Evolutionary conservation across 2,888 invertebrate genomes (phyloP).

Genomic region (Electrophaes corylata): DNA sequence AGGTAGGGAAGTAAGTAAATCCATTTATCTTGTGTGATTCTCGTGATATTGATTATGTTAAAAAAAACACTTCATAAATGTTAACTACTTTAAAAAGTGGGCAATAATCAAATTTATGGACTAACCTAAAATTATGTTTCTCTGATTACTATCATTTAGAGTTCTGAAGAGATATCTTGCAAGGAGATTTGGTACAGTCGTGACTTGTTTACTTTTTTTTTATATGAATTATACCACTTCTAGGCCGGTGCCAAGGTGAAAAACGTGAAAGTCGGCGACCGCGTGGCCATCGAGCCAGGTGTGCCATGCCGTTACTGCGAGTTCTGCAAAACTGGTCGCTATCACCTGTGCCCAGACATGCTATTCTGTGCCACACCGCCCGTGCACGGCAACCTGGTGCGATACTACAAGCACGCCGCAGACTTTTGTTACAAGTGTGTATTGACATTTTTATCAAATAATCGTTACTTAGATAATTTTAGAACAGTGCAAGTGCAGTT

Average conservation of each 20-base stretch:
- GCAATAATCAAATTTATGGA: no score
- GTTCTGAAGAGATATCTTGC: no score
- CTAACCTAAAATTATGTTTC: no score
- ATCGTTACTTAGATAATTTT: no score
- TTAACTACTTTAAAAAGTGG: no score
- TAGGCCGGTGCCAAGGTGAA: conserved; percentile 85
- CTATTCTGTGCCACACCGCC: conserved; percentile 98
- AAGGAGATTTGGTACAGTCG: no score
- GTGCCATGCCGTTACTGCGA: conserved; percentile 93
- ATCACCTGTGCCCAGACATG: conserved; percentile 95
- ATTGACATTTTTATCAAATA: neutral
- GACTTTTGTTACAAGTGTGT: conserved; percentile 93
- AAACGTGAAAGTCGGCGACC: conserved; percentile 90
- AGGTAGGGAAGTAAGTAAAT: neutral
- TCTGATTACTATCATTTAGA: no score
- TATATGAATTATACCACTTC: neutral
- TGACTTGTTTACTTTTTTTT: neutral
- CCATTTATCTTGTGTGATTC: neutral
- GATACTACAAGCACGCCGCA: conserved; percentile 95
- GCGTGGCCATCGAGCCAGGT: conserved; percentile 98
- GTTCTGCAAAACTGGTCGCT: conserved; percentile 94
- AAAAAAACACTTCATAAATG: no score
- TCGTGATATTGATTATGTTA: no score
- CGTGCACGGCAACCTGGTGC: conserved; percentile 92
- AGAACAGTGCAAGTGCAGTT: no score